phyloP scores from a whole-genome alignment of 92 coral and sea anemone species.

The Heteractis magnifica region DNA sequence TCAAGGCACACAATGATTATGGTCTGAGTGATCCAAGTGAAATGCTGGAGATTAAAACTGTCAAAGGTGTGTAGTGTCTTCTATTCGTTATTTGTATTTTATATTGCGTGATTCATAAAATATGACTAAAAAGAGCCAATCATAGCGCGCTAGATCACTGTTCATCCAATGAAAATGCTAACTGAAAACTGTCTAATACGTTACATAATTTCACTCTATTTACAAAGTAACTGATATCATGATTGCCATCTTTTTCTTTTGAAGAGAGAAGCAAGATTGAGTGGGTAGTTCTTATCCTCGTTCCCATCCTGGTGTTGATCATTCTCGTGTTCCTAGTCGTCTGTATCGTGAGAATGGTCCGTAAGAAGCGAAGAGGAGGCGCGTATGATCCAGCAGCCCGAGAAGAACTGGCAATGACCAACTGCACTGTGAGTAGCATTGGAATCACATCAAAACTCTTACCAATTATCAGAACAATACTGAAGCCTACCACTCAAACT shows the following conservation, averaged over 20 bases:
- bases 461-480: too few relatives aligned
- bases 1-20: conserved; percentile 61
- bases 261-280: conserved; percentile 42
- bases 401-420: conserved; percentile 43
- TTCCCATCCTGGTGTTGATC: conserved; percentile 60
- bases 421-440: conserved; percentile 22
- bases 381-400: conserved; percentile 13
- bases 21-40: conserved; percentile 64
- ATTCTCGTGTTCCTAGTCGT: conserved; percentile 49
- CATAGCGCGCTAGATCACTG: too few relatives aligned
- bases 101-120: neutral
- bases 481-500: too few relatives aligned
- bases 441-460: too few relatives aligned
- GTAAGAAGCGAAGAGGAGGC: conserved; percentile 31
- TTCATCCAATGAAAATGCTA: too few relatives aligned
- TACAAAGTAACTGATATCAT: neutral
- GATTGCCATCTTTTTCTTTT: neutral
- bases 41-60: conserved; percentile 48
- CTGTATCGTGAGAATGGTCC: conserved; percentile 48
- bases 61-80: conserved; percentile 33
- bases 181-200: too few relatives aligned
- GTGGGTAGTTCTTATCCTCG: conserved; percentile 54
- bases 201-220: neutral
- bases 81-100: neutral
- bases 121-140: neutral